Base-by-base conservation (phyloP, 2,888 invertebrate genomes). In the Rhagophthalmus giganteus region DNA sequence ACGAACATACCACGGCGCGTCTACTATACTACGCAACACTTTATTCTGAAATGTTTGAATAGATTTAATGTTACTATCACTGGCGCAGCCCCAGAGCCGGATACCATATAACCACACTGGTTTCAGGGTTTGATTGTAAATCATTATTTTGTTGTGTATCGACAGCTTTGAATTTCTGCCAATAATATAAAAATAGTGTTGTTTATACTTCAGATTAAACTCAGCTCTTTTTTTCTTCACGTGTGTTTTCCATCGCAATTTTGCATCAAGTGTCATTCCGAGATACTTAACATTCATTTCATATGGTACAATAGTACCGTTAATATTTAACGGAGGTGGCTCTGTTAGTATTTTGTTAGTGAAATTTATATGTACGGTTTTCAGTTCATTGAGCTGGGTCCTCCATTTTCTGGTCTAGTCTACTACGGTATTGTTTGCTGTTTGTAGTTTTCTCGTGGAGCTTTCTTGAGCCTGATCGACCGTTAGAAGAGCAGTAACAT, bases 321-420 rank as follows among this genome's bases (percentile, higher is more conserved):
- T 52, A 10, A 61, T 41, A 24, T 33, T 27, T 3, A 45, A 6
- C 12, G 20, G 10, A n/a, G 53, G 46, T 40, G 41, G 46, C 10
- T 42, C 55, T 26, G 32, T 35, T 37, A 30, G 48, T 48, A 46
- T 55, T 49, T 55, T 55, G 10, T 50, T 57, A 8, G 61, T 57
- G 34, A 63, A 62, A 10, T 59, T 61, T 26, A 62, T 41, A 27
- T 64, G 58, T 1, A 41, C 33, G 6, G 60, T 63, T 57, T 66
- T 64, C 0, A 20, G 16, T 33, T 60, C 57, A 31, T 56, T 63
- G 2, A 55, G 41, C 45, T 60, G 60, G 2, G 60, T 63, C 32
- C 50, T 44, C 62, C 62, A 61, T 38, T 55, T 50, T 6, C 60
- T 50, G 8, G 53, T 50, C 59, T 61, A 61, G 11, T 50, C 38